These are phyloP conservation scores for Catagonus wagneri DNA, from an alignment of 2,113 vertebrate genomes.

Conservation along the genomic window DNA sequence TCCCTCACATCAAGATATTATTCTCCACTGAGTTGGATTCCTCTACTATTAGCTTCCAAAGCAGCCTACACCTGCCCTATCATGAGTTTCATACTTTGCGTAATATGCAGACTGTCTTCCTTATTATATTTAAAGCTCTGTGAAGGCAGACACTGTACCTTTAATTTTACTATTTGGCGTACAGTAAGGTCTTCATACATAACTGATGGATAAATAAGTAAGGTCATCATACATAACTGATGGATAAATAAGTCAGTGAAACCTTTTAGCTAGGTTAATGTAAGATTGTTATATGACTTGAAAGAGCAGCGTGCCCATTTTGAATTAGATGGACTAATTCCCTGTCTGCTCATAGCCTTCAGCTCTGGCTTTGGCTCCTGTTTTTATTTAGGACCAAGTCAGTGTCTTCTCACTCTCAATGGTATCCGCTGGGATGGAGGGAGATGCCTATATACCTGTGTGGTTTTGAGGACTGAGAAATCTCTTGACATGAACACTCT, in stretches of 20 bases:
- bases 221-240: not conserved
- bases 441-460: not conserved
- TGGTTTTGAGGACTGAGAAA: not conserved
- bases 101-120: not conserved
- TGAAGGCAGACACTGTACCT: not conserved
- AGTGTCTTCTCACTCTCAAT: not conserved
- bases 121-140: not conserved
- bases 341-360: not conserved
- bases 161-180: not conserved
- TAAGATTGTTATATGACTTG: not conserved
- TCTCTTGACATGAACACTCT: not conserved
- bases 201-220: not conserved
- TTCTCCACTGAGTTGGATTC: not conserved
- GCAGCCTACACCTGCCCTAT: not conserved
- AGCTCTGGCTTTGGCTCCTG: not conserved
- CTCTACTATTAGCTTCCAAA: not conserved
- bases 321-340: not conserved
- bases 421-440: not conserved
- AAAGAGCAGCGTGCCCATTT: not conserved
- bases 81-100: not conserved
- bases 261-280: not conserved
- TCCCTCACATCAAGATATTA: not conserved
- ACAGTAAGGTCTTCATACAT: conserved; percentile 3
- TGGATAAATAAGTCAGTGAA: not conserved
- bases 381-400: not conserved